Base-by-base conservation (phyloP, 2,113 vertebrate genomes). In the Semnopithecus entellus region DNA sequence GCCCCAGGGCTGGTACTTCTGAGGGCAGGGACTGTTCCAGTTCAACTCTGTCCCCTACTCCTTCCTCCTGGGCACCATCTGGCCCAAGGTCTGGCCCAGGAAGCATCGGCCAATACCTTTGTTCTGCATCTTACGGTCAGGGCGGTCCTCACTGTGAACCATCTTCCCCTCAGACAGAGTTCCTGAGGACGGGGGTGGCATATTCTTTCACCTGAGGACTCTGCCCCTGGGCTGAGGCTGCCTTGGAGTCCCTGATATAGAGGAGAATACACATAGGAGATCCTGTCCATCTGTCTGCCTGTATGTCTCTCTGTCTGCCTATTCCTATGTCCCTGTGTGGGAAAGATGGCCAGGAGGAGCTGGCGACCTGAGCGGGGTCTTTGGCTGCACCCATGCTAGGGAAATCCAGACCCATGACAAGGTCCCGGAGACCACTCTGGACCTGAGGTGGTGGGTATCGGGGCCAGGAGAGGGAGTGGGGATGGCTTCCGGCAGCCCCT, bases 81-180 rank as follows among this genome's bases (percentile, higher is more conserved):
- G 96, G 89, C 48, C 72, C 20, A 27, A 70, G 87, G 70, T 95
- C 95, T 92, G 96, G 94, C 79, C 66, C 55, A 43, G 76, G 91
- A 76, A 84, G 75, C 35, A 43, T 18, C 14, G 9, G 83, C 87
- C 73, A 95, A 40, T 35, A 20, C 85, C 83, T 70, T 13, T 27
- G 27, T 9, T 70, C 48, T 73, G 88, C 6, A 6, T 22, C 38
- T 50, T 17, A 30, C 59, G 6, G 81, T 82, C 88, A 89, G 80
- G 87, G 48, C 27, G 72, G 75, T 90, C 91, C 75, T 83, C 3
- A 0, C 61, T 20, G 40, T 32, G 66, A 43, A 13, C 11, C 13
- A 12, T 64, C 79, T 70, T 45, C 43, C 6, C 30, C n/a, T 75
- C 66, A 5, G 40, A 38, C 20, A 48, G 13, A 32, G 50, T 48